Evolutionary conservation across 2,888 invertebrate species (phyloP).

Genomic region (Macrophya alboannulata): DNA sequence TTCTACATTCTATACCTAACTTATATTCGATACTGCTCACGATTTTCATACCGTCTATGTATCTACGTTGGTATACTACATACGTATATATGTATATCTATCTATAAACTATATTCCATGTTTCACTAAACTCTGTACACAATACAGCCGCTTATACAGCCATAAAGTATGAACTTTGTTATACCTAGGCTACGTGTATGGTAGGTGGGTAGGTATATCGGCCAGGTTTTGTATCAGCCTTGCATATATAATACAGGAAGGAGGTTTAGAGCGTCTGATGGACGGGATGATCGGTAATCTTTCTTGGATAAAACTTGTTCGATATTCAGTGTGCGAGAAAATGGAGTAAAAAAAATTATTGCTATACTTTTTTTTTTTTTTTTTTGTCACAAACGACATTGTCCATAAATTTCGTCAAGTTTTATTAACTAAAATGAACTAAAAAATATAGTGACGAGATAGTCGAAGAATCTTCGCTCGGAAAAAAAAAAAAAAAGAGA

Average conservation of each 20-base stretch:
- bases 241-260: neutral
- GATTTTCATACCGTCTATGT: neutral
- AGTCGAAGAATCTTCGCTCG: too few species aligned
- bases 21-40: conserved; percentile 11
- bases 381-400: too few species aligned
- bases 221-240: neutral
- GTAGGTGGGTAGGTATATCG: too few species aligned
- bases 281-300: neutral
- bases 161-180: conserved; percentile 19
- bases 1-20: neutral
- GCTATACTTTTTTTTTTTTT: too few species aligned
- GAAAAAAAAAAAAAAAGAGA: too few species aligned
- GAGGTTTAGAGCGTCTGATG: neutral
- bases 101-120: neutral
- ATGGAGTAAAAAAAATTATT: too few species aligned
- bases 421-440: too few species aligned
- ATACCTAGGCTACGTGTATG: neutral
- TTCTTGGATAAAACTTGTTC: neutral
- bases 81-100: neutral
- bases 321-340: too few species aligned
- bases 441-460: too few species aligned
- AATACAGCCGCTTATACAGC: conserved; percentile 19
- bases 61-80: too few species aligned
- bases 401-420: too few species aligned
- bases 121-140: conserved; percentile 24